phyloP scores from a whole-genome alignment of 2,888 invertebrate genomes.

The Cecidostiba fungosa region DNA sequence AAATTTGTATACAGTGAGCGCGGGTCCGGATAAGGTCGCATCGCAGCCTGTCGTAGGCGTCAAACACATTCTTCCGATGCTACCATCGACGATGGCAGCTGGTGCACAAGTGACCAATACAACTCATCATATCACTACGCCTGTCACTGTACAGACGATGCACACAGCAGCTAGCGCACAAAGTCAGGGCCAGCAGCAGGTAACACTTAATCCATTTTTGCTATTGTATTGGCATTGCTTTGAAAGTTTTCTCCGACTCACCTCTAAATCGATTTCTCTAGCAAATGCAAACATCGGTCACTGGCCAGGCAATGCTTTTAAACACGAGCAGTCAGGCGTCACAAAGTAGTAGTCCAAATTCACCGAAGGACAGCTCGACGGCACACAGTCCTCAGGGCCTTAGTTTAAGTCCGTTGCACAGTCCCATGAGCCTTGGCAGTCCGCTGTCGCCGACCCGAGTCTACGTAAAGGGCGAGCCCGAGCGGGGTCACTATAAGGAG shows the following conservation, averaged over 20 bases:
- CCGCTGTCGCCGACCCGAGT: conserved; percentile 85
- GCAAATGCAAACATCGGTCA: conserved; percentile 68
- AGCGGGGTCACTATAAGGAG: conserved; percentile 83
- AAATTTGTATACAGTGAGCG: conserved; percentile 82
- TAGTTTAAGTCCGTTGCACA: conserved; percentile 80
- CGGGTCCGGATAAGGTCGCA: conserved; percentile 79
- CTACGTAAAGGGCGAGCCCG: conserved; percentile 79
- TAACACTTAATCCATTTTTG: conserved; percentile 26
- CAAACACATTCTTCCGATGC: conserved; percentile 81
- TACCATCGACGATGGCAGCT: conserved; percentile 80
- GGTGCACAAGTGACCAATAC: conserved; percentile 78
- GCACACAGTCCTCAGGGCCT: conserved; percentile 78
- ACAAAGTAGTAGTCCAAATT: conserved; percentile 74
- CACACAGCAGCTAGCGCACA: conserved; percentile 72
- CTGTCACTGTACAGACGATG: conserved; percentile 79
- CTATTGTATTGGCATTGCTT: background rate
- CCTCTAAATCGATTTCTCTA: conserved; percentile 50
- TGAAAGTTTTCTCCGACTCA: background rate
- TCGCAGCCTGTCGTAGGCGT: conserved; percentile 75
- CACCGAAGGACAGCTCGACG: conserved; percentile 75
- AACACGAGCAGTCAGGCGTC: conserved; percentile 68
- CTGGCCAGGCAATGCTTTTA: conserved; percentile 71
- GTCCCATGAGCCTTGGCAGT: conserved; percentile 81
- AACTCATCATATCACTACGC: conserved; percentile 80
- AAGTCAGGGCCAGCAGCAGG: conserved; percentile 70